Conservation (phyloP, 2,113 vertebrate genomes). For the Nansenia antarctica region DNA sequence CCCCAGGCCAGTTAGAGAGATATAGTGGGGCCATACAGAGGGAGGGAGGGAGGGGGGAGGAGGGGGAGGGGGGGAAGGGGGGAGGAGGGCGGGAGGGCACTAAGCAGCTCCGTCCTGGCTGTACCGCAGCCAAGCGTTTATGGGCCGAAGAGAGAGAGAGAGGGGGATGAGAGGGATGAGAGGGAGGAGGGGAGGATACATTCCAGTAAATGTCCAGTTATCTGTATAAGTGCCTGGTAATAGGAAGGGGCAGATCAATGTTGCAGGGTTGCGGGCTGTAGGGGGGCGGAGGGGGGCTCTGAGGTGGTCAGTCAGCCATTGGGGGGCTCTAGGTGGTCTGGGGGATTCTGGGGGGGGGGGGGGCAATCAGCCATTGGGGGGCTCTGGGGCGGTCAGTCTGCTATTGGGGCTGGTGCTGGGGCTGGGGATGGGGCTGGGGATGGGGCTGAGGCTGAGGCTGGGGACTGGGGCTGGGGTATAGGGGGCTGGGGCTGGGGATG, state of each 20-base stretch:
- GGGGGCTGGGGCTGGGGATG: too few species aligned
- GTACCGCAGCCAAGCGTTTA: slow-evolving; percentile 1
- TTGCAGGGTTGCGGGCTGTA: not conserved
- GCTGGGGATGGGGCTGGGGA: too few species aligned
- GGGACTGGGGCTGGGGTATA: too few species aligned
- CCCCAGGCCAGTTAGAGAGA: slow-evolving; percentile 25
- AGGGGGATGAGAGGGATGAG: not conserved
- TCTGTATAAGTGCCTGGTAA: slow-evolving; percentile 18
- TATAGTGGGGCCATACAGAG: slow-evolving; percentile 24
- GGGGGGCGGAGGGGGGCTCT: too few species aligned
- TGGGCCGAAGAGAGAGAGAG: slow-evolving; percentile 1
- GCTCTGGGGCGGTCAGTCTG: too few species aligned
- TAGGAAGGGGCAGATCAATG: slow-evolving; percentile 34
- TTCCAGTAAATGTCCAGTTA: slow-evolving; percentile 9
- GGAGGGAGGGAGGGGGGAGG: not conserved
- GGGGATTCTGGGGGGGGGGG: too few species aligned
- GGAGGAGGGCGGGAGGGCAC: not conserved
- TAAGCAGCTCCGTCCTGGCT: not conserved
- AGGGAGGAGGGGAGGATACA: not conserved
- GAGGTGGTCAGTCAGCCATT: slow-evolving; percentile 39
- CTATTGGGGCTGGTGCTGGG: too few species aligned
- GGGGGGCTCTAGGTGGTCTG: too few species aligned
- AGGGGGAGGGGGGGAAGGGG: not conserved
- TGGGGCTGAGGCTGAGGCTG: too few species aligned
- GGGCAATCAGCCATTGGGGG: slow-evolving; percentile 41